Evolutionary conservation across 1,140 invertebrate genomes (phyloP).

Genomic region (Helicoverpa armigera): DNA sequence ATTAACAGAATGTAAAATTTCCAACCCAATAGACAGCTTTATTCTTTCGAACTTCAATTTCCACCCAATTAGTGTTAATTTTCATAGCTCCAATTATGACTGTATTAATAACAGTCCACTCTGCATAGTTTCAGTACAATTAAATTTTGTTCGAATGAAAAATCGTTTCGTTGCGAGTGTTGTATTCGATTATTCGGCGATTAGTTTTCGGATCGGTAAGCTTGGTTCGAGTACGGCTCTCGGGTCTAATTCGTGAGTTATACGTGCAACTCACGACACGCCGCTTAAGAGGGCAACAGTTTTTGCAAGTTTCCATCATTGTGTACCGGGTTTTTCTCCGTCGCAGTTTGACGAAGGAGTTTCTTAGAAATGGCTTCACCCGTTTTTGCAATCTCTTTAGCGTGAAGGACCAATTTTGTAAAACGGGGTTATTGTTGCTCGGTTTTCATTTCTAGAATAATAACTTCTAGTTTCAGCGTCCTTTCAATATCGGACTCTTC

Average conservation of each 20-base stretch:
- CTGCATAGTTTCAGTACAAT: conserved; percentile 17
- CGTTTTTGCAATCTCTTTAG: neutral
- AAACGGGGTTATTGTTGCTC: neutral
- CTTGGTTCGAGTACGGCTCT: neutral
- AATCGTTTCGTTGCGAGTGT: conserved; percentile 3
- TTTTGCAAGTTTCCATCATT: conserved; percentile 63
- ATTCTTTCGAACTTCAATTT: conserved; percentile 55
- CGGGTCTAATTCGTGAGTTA: conserved; percentile 56
- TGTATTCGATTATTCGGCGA: conserved; percentile 28
- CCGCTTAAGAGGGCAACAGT: conserved; percentile 55
- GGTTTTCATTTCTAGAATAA: neutral
- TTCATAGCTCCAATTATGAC: conserved; percentile 15
- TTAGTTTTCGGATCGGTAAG: conserved; percentile 16
- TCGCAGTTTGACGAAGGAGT: neutral
- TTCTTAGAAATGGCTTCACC: conserved; percentile 2
- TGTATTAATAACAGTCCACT: conserved; percentile 23
- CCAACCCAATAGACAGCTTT: neutral
- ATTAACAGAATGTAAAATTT: conserved; percentile 12
- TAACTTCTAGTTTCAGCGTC: neutral
- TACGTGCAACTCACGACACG: conserved; percentile 68
- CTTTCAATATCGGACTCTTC: neutral
- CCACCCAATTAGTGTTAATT: conserved; percentile 54
- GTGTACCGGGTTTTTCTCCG: conserved; percentile 31
- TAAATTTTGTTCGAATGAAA: conserved; percentile 18
- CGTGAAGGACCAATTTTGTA: neutral